Conservation (phyloP, 2,888 invertebrate genomes). For the Phrixothrix hirtus region DNA sequence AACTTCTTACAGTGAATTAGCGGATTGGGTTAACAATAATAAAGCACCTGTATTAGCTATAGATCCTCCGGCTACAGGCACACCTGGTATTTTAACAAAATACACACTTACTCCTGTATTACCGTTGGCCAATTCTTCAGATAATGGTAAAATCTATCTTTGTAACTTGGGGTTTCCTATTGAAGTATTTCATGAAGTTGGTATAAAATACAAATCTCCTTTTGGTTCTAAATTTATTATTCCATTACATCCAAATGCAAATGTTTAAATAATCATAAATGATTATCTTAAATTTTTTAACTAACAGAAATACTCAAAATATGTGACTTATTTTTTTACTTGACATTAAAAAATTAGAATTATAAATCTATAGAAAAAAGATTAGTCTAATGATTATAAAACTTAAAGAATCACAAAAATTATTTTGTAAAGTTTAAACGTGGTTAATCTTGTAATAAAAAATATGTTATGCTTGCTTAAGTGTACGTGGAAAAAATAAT, state of each 20-base stretch:
- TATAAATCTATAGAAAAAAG: too few species aligned
- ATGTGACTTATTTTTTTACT: too few species aligned
- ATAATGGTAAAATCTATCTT: conserved; percentile 77
- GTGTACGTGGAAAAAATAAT: too few species aligned
- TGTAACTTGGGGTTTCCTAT: conserved; percentile 84
- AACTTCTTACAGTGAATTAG: conserved; percentile 58
- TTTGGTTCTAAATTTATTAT: conserved; percentile 83
- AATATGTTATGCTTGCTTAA: too few species aligned
- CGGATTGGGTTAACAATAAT: conserved; percentile 71
- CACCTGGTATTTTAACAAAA: conserved; percentile 64
- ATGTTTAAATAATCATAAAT: conserved; percentile 9
- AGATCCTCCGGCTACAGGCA: conserved; percentile 74
- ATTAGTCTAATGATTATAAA: too few species aligned
- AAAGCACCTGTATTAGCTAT: conserved; percentile 74
- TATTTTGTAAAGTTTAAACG: too few species aligned
- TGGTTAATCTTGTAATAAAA: too few species aligned
- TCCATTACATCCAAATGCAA: conserved; percentile 63
- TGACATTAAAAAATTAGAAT: too few species aligned
- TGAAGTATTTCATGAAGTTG: conserved; percentile 73
- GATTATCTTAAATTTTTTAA: too few species aligned
- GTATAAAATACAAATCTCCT: conserved; percentile 80
- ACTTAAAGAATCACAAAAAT: too few species aligned
- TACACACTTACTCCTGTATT: conserved; percentile 73
- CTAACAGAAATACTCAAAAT: too few species aligned
- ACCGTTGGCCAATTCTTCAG: conserved; percentile 66